phyloP scores from a whole-genome alignment of 2,888 invertebrate species.

The Orgyia antiqua region DNA sequence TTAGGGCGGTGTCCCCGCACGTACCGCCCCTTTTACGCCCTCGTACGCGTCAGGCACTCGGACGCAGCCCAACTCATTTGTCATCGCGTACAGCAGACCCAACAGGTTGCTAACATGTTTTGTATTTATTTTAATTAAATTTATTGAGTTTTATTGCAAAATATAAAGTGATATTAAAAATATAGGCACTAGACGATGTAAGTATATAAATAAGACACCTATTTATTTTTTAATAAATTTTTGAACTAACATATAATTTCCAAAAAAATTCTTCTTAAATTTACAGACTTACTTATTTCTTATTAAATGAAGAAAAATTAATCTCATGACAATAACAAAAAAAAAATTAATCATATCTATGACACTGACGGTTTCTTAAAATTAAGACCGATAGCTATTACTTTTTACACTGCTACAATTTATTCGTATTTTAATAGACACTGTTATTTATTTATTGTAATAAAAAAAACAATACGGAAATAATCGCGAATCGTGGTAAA shows the following conservation, averaged over 20 bases:
- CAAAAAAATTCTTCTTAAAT: too few species aligned
- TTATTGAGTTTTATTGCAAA: neutral
- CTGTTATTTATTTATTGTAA: too few species aligned
- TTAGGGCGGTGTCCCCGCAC: conserved; percentile 74
- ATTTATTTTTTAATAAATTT: too few species aligned
- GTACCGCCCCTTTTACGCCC: conserved; percentile 74
- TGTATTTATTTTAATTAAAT: conserved; percentile 2
- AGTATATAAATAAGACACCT: too few species aligned
- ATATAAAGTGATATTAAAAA: too few species aligned
- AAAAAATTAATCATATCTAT: neutral
- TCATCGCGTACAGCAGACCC: conserved; percentile 63
- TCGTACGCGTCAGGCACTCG: conserved; percentile 66
- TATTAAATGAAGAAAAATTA: too few species aligned
- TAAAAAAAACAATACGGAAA: too few species aligned
- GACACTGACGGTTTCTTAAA: neutral
- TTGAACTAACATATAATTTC: too few species aligned
- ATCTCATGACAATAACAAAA: neutral
- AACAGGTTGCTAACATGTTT: conserved; percentile 41
- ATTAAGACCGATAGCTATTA: neutral
- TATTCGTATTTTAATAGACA: too few species aligned
- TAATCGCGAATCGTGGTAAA: too few species aligned
- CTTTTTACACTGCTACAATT: neutral
- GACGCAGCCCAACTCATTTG: conserved; percentile 76
- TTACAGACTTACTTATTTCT: too few species aligned
- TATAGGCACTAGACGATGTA: too few species aligned